Evolutionary conservation across 2,797 vertebrate species (phyloP), one percentile per base, ranked within the genome.

Genomic region (Enteromius afrohamiltoni): DNA sequence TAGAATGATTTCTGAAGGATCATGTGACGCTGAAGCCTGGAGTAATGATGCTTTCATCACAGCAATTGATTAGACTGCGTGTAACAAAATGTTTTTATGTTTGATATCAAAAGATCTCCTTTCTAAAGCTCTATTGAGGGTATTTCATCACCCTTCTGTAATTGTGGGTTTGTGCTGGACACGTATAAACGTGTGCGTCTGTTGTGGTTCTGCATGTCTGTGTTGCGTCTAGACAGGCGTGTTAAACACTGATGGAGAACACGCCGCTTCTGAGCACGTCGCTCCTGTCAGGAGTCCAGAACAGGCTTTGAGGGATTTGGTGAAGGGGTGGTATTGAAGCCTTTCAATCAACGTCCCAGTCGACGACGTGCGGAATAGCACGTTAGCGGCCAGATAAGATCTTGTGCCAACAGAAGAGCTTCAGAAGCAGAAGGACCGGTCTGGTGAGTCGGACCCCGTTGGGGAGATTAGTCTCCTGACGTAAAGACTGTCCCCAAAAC

Each of bases 341-440:
- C 77, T 49, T 64, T 64, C 68, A 77, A 40, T 81, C 74, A 60
- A 34, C 40, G 17, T 76, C 21, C 7, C 42, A 0, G 53, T 55
- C 37, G 74, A 67, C 51, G 1, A 19, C 75, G 26, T 86, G 82
- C 78, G 29, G 21, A 77, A 74, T 83, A 84, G 73, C 70, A 80
- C 29, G 73, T 85, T 62, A 86, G 37, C 60, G 51, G 64, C 2
- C n/a, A 11, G 84, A 88, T 87, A 86, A 85, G 19, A 79, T 86
- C 77, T 84, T 53, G 84, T 51, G 79, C 40, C 17, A 45, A 83
- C 51, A 83, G 73, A 64, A 51, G 58, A 77, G 60, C 17, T 68
- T 26, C 16, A 71, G 51, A 6, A 82, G 42, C 45, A 71, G 34
- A 34, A 53, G 55, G 29, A 84, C 78, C 37, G 47, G 77, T 80